phyloP scores from a whole-genome alignment of 2,797 vertebrate genomes.

The Discoglossus pictus region DNA sequence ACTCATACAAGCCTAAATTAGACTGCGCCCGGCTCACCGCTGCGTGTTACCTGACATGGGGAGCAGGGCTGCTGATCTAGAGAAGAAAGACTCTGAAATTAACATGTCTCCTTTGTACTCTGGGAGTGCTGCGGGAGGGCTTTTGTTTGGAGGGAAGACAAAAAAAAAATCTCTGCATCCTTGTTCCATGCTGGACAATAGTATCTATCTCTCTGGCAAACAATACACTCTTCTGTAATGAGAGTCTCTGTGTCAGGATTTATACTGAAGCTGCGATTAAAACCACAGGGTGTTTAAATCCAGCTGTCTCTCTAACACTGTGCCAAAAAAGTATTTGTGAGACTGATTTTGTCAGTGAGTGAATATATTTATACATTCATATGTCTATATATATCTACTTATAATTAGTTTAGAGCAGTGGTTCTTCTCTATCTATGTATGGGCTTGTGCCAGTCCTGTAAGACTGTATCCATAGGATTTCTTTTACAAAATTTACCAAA shows the following conservation, averaged over 20 bases:
- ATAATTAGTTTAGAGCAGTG: no score
- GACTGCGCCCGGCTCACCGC: conserved; percentile 27
- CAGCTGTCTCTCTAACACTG: conserved; percentile 1
- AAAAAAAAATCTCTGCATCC: conserved; percentile 19
- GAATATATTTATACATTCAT: no score
- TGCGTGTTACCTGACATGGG: conserved; percentile 28
- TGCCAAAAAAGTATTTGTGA: conserved; percentile 1
- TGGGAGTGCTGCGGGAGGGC: neutral
- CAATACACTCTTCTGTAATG: conserved; percentile 25
- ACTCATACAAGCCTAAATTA: conserved; percentile 45
- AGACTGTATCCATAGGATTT: no score
- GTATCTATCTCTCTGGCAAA: conserved; percentile 19
- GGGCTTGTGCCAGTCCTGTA: neutral
- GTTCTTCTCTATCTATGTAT: no score
- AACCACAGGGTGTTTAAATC: conserved; percentile 18
- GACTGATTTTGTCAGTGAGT: neutral
- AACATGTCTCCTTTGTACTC: conserved; percentile 9
- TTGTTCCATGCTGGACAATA: conserved; percentile 16
- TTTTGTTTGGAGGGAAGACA: conserved; percentile 11
- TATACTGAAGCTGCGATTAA: conserved; percentile 18
- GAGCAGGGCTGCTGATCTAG: conserved; percentile 5
- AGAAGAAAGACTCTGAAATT: conserved; percentile 1
- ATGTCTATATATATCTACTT: no score
- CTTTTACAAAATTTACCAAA: no score
- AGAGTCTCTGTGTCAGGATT: conserved; percentile 23